Evolutionary conservation across 2,888 invertebrate genomes (phyloP), one percentile per base, ranked within the genome.

Genomic region (Pediacus dermestoides): DNA sequence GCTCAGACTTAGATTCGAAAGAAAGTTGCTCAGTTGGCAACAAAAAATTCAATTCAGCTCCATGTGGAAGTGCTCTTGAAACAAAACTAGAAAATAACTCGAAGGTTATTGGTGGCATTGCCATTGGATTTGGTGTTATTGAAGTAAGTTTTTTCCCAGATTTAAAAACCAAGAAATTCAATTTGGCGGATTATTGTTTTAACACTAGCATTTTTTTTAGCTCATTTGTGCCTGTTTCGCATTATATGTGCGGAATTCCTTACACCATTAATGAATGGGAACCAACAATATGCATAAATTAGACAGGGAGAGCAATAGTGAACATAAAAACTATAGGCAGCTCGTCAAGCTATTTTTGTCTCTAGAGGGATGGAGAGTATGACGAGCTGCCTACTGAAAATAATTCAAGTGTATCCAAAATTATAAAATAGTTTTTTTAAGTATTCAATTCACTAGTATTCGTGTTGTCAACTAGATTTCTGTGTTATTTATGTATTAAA

Each of bases 211-310:
- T 69, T 70, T 35, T 54, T 76, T 71, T 7, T 74, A 84, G 83
- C 73, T 84, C 50, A 67, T 83, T 56, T 84, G 83, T 35, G 84
- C 89, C 48, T 75, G 88, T 57, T 88, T 90, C 67, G 84, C 90
- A 40, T 82, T 90, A 68, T 88, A 86, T 65, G 73, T 92, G 69
- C 87, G 86, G 53, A 85, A 86, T 66, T 84, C 87, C 61, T 10
- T 28, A 28, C 28, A 3, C 15, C n/a, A 28, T 14, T 28, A 28
- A 31, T n/a, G n/a, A n/a, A n/a, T n/a, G n/a, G n/a, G n/a, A n/a
- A n/a, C n/a, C n/a, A n/a, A n/a, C n/a, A n/a, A n/a, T n/a, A n/a
- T n/a, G n/a, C n/a, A n/a, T n/a, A n/a, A n/a, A n/a, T n/a, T n/a
- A n/a, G n/a, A n/a, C n/a, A n/a, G n/a, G n/a, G n/a, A n/a, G n/a